A percentile compares a stretch with the other conserved stretches of the same genome.
These are phyloP conservation scores for Geothlypis trichas DNA, from an alignment of 2,113 vertebrate species.

Conservation along the genomic window DNA sequence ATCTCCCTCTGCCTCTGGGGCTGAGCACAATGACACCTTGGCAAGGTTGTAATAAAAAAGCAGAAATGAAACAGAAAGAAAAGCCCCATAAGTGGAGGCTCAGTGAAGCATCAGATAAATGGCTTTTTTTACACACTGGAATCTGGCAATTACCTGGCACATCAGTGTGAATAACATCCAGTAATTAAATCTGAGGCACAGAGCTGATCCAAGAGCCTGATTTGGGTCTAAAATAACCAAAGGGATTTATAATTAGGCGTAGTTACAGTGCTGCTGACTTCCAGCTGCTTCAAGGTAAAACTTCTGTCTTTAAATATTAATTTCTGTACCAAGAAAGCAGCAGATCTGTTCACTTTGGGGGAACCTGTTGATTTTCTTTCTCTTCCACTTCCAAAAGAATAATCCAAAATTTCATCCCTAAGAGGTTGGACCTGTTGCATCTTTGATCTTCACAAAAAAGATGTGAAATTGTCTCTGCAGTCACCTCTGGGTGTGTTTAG, in stretches of 20 bases:
- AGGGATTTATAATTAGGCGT: not conserved
- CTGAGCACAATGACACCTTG: not conserved
- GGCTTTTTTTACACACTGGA: not conserved
- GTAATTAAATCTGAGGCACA: not conserved
- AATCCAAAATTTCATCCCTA: not conserved
- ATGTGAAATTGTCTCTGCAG: not conserved
- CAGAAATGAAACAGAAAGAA: not conserved
- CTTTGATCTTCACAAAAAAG: not conserved
- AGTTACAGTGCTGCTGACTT: not conserved
- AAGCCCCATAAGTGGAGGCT: not conserved
- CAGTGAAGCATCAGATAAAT: not conserved
- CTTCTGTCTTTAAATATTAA: not conserved
- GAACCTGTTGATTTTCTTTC: not conserved
- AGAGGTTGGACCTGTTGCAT: not conserved
- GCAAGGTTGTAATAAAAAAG: not conserved
- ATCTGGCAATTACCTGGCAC: not conserved
- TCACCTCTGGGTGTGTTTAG: not conserved
- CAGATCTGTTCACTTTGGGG: not conserved
- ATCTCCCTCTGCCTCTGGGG: not conserved
- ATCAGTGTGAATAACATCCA: not conserved
- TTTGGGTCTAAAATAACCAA: not conserved
- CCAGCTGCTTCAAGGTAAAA: not conserved
- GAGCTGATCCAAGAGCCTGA: not conserved
- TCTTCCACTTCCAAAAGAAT: not conserved
- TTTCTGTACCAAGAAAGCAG: accelerated